These are phyloP conservation scores for Anarrhichthys ocellatus DNA, from an alignment of 2,113 vertebrate species.

Conservation along the genomic window DNA sequence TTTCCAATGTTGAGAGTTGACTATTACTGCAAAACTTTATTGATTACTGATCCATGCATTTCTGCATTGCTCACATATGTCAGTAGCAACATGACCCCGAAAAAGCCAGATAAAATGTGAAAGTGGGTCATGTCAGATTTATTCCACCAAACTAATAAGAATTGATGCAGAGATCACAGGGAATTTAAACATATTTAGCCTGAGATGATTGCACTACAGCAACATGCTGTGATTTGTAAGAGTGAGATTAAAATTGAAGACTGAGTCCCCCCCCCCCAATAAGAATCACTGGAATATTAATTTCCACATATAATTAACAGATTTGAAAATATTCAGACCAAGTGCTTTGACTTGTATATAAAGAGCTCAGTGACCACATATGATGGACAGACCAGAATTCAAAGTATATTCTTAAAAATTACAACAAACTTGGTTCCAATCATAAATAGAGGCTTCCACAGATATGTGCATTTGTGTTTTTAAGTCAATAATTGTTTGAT, in stretches of 20 bases:
- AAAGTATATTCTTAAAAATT: neutral
- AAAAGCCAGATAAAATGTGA: conserved; percentile 34
- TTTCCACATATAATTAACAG: conserved; percentile 1
- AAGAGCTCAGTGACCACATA: neutral
- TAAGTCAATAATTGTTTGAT: neutral
- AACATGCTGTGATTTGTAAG: conserved; percentile 14
- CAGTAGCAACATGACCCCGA: neutral
- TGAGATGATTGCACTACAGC: conserved; percentile 17
- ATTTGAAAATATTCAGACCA: conserved; percentile 1
- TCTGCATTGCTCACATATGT: conserved; percentile 13
- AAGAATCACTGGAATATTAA: neutral
- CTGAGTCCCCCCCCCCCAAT: neutral
- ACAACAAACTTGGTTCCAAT: neutral
- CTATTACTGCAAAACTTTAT: conserved; percentile 4
- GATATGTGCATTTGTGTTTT: neutral
- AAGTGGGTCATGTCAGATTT: conserved; percentile 68
- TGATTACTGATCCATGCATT: conserved; percentile 39
- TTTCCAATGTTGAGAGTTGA: conserved; percentile 1
- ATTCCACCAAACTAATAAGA: conserved; percentile 50
- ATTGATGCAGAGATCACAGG: conserved; percentile 35
- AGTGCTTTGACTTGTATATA: neutral
- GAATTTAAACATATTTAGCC: conserved; percentile 35
- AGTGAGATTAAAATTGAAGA: conserved; percentile 12
- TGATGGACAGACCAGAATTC: neutral
- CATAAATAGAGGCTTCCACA: neutral